phyloP scores from a whole-genome alignment of 2,797 vertebrate species.

The Varecia variegata region DNA sequence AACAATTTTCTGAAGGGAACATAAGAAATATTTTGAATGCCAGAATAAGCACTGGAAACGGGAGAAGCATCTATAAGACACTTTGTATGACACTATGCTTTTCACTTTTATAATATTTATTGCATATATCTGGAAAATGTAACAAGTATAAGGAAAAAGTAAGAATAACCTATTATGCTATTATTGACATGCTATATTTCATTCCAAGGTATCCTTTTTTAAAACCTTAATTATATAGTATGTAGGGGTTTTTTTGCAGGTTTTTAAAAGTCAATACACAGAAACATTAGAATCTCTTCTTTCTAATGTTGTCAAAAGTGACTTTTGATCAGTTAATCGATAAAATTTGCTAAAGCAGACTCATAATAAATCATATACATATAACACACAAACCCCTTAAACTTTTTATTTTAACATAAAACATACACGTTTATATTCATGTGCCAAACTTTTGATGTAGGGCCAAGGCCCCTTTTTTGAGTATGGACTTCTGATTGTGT shows the following conservation, averaged over 20 bases:
- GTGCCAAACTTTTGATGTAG: background rate
- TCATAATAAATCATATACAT: background rate
- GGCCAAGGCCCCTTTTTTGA: background rate
- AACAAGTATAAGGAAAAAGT: conserved; percentile 19
- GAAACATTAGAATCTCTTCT: background rate
- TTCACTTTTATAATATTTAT: background rate
- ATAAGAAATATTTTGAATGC: conserved; percentile 37
- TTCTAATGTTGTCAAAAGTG: background rate
- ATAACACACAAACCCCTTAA: background rate
- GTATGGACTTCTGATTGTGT: background rate
- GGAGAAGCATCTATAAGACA: background rate
- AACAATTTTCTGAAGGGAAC: background rate
- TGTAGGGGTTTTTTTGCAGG: background rate
- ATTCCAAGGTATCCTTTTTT: background rate
- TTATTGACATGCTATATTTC: conserved; percentile 31
- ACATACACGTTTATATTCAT: background rate
- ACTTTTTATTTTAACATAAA: conserved; percentile 19
- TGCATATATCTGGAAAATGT: conserved; percentile 38
- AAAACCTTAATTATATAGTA: conserved; percentile 2
- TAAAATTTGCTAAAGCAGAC: background rate
- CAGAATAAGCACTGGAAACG: background rate
- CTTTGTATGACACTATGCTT: background rate
- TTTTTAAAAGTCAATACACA: background rate
- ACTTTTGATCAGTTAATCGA: background rate
- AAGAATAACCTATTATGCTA: conserved; percentile 10